These are phyloP conservation scores for Eupleurogrammus muticus DNA, from an alignment of 2,797 vertebrate genomes.

Conservation along the genomic window DNA sequence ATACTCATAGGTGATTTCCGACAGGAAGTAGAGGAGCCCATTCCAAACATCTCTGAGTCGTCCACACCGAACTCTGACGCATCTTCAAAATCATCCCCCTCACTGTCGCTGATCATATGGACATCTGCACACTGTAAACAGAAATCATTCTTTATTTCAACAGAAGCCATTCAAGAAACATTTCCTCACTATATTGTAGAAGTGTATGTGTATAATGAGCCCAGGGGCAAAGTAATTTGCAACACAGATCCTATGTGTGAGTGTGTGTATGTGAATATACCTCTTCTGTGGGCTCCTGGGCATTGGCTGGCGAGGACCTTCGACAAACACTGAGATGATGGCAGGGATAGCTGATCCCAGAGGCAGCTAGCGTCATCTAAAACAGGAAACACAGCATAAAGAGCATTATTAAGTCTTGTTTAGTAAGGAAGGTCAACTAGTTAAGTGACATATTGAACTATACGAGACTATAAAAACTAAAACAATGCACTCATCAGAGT, in stretches of 20 bases:
- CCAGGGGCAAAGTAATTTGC: constrained; percentile 9
- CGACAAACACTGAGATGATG: constrained; percentile 96
- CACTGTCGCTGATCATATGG: constrained; percentile 99
- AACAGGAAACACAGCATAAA: constrained; percentile 47
- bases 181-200: constrained; percentile 6
- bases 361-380: constrained; percentile 94
- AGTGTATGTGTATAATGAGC: constrained; percentile 1
- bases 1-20: constrained; percentile 98
- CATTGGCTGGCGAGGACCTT: constrained; percentile 91
- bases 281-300: constrained; percentile 94
- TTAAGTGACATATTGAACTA: background rate
- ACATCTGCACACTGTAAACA: constrained; percentile 92
- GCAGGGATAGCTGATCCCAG: constrained; percentile 95
- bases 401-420: background rate
- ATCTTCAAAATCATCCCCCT: constrained; percentile 98
- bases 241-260: background rate
- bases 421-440: background rate
- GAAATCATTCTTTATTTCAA: background rate
- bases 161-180: constrained; percentile 6
- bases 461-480: background rate
- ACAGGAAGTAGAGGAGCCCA: constrained; percentile 88
- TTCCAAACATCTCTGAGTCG: constrained; percentile 97
- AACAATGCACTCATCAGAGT: background rate
- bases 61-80: constrained; percentile 98
- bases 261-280: constrained; percentile 70